Conservation (phyloP, 2,113 vertebrate species). For the Sylvietta virens region DNA sequence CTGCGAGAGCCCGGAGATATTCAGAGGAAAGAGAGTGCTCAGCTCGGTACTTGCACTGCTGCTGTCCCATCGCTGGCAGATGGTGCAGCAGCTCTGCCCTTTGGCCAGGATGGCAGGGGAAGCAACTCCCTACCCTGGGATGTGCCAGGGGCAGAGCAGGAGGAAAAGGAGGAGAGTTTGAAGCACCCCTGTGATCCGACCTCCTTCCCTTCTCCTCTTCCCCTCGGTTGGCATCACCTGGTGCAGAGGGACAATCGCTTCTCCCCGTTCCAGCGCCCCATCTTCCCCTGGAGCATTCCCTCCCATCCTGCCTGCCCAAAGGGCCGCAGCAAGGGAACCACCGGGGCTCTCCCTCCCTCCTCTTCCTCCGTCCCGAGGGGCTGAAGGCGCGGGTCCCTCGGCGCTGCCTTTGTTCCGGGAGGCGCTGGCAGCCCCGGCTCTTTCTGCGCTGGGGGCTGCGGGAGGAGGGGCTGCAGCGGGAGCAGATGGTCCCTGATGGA, state of each 20-base stretch:
- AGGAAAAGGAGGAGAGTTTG: neutral
- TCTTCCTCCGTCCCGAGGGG: neutral
- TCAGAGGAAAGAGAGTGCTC: neutral
- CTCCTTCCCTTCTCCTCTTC: neutral
- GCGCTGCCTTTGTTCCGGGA: neutral
- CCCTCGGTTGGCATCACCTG: neutral
- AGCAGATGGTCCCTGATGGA: conserved; percentile 51
- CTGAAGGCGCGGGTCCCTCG: neutral
- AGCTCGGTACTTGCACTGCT: neutral
- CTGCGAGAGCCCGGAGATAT: neutral
- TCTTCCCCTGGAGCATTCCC: neutral
- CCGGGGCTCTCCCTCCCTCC: neutral
- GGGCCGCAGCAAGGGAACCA: fast-evolving
- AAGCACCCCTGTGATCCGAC: neutral
- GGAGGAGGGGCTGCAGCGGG: conserved; percentile 23
- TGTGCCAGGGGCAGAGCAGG: neutral
- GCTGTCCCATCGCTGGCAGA: neutral
- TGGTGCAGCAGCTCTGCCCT: neutral
- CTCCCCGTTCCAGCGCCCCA: neutral
- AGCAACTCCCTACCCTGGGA: neutral
- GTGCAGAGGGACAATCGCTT: neutral
- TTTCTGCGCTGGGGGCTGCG: neutral
- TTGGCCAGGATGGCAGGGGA: neutral
- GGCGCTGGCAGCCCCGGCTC: neutral
- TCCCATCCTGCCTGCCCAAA: neutral